Evolutionary conservation across 2,888 invertebrate species (phyloP).

Genomic region (Eremobia ochroleuca): DNA sequence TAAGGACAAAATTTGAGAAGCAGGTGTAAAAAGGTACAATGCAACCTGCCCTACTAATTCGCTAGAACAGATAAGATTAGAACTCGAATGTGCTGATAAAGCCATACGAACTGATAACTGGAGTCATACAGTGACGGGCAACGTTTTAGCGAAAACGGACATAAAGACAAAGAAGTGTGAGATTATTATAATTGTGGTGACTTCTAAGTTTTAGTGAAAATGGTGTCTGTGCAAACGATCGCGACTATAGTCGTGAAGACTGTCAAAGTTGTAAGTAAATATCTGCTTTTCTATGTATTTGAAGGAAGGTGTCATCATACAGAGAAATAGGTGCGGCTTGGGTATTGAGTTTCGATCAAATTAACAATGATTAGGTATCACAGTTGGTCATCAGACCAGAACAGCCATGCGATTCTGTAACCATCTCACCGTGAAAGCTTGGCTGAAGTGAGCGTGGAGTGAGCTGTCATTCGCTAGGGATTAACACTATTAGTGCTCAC

Average conservation of each 20-base stretch:
- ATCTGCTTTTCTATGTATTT: slow-evolving; percentile 7
- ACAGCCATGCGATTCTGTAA: too few species aligned
- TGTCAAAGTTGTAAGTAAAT: slow-evolving; percentile 94
- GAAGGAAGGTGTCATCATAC: neutral
- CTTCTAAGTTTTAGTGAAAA: slow-evolving; percentile 85
- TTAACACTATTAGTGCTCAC: too few species aligned
- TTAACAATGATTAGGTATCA: neutral
- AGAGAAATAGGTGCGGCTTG: slow-evolving; percentile 46
- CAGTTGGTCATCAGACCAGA: neutral
- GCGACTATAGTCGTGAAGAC: slow-evolving; percentile 95
- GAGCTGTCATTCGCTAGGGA: too few species aligned
- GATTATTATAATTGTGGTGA: slow-evolving; percentile 65
- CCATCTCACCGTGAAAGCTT: too few species aligned
- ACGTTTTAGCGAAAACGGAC: slow-evolving; percentile 81
- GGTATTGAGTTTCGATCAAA: slow-evolving; percentile 1
- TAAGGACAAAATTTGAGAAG: slow-evolving; percentile 42
- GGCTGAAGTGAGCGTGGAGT: too few species aligned
- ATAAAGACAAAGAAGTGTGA: slow-evolving; percentile 78
- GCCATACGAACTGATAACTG: slow-evolving; percentile 79
- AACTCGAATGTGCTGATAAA: slow-evolving; percentile 81
- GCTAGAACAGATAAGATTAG: slow-evolving; percentile 87
- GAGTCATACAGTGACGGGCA: slow-evolving; percentile 83
- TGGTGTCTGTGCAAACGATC: slow-evolving; percentile 96
- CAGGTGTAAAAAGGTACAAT: slow-evolving; percentile 62
- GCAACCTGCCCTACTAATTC: slow-evolving; percentile 88